Percentiles rank a stretch among this genome's conserved stretches.
phyloP scores from a whole-genome alignment of 1,140 invertebrate species.

The Ptiloglossa arizonensis region DNA sequence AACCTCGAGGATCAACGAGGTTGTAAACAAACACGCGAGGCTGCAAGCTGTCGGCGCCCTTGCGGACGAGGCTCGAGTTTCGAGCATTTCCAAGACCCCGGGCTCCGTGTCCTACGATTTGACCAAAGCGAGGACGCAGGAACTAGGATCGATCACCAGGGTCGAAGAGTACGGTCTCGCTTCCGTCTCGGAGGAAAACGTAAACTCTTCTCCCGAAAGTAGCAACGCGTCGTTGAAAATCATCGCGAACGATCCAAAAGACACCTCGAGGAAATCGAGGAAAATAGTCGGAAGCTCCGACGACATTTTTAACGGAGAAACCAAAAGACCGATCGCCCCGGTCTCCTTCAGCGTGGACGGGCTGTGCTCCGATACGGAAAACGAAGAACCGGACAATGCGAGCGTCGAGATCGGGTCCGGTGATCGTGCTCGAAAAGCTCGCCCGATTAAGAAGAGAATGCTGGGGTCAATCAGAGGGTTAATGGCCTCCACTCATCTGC shows the following conservation, averaged over 20 bases:
- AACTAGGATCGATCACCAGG: constrained; percentile 66
- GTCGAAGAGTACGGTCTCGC: constrained; percentile 73
- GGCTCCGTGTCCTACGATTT: constrained; percentile 74
- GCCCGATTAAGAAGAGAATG: constrained; percentile 77
- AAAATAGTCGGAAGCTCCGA: constrained; percentile 61
- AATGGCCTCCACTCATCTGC: constrained; percentile 77
- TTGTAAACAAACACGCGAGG: constrained; percentile 80
- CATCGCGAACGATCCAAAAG: neutral
- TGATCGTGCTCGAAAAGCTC: constrained; percentile 64
- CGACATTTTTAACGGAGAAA: constrained; percentile 56
- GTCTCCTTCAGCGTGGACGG: constrained; percentile 74
- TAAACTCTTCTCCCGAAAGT: constrained; percentile 24
- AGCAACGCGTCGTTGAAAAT: neutral
- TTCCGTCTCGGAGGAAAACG: constrained; percentile 63
- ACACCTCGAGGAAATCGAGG: neutral
- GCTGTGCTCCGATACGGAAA: constrained; percentile 61
- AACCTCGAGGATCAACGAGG: constrained; percentile 78
- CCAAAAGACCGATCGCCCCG: constrained; percentile 43
- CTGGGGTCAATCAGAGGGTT: constrained; percentile 78
- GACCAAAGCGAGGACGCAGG: constrained; percentile 60
- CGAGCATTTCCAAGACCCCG: neutral
- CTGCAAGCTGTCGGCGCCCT: constrained; percentile 79
- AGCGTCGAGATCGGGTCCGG: constrained; percentile 23
- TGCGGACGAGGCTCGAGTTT: neutral
- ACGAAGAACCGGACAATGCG: constrained; percentile 48